Evolutionary conservation across 2,888 invertebrate species (phyloP).

Genomic region (Macropis europaea): DNA sequence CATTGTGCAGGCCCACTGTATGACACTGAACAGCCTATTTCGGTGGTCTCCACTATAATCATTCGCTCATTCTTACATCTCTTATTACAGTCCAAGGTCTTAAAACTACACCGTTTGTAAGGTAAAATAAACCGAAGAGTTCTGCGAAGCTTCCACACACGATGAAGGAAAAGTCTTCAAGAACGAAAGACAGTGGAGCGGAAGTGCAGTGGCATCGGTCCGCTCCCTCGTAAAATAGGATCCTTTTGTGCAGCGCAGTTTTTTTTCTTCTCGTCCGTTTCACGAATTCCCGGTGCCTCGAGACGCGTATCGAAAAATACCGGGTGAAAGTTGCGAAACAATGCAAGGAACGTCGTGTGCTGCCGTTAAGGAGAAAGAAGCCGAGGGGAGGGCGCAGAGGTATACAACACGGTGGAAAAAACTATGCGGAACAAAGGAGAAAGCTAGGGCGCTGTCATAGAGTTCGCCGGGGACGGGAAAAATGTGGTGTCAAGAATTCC

Average conservation of each 20-base stretch:
- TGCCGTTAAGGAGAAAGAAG: slow-evolving; percentile 46
- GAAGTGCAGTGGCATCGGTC: slow-evolving; percentile 43
- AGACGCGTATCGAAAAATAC: slow-evolving; percentile 55
- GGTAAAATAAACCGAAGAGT: too few species aligned
- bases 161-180: too few species aligned
- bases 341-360: slow-evolving; percentile 64
- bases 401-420: slow-evolving; percentile 37
- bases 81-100: too few species aligned
- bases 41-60: too few species aligned
- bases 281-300: slow-evolving; percentile 44
- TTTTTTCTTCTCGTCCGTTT: slow-evolving; percentile 67
- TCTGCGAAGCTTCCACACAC: neutral
- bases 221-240: slow-evolving; percentile 73
- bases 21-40: too few species aligned
- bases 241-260: slow-evolving; percentile 59
- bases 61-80: too few species aligned
- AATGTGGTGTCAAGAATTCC: slow-evolving; percentile 36
- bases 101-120: too few species aligned
- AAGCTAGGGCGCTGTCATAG: slow-evolving; percentile 59
- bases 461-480: slow-evolving; percentile 29
- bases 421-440: slow-evolving; percentile 53
- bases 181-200: slow-evolving; percentile 26
- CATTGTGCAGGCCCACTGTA: too few species aligned
- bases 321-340: slow-evolving; percentile 76
- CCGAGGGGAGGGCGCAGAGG: slow-evolving; percentile 34